Base-by-base conservation (phyloP, 2,888 invertebrate species). In the Allacma fusca region DNA sequence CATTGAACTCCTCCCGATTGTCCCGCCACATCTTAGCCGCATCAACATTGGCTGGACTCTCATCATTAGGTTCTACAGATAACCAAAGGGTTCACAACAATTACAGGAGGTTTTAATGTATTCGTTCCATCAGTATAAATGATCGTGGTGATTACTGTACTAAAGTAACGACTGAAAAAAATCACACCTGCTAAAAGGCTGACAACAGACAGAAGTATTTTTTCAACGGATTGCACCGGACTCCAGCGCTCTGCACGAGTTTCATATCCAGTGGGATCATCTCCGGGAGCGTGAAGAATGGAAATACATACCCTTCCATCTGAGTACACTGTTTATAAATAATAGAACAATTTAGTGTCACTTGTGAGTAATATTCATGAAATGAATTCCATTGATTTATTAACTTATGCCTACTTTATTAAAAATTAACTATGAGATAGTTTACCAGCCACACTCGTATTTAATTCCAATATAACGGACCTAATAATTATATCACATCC, bases 251-350 rank as follows among this genome's bases (percentile, higher is more conserved):
- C 98, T 1, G 97, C 95, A 86, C 97, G 96, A 75, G 95, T 94
- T 88, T 99, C 99, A 85, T 99, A 99, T n/a, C 98, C 98, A 94
- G 98, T 97, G 0, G 99, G 99, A 88, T 99, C 99, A 87, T 99
- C 98, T 0, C 99, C 99, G 0, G 99, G 99, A 0, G 98, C 97
- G 88, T 99, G 99, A 24, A 99, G 89, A 86, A 99, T 99, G 75
- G 98, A 98, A 87, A 99, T 99, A 87, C 99, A 99, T 1, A 99
- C 98, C 86, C 97, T 89, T 0, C 99, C 99, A 89, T 99, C 99
- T 0, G 96, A 90, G 87, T 99, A 99, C 85, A 99, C 93, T 93
- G 9, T 4, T 34, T n/a, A n/a, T 34, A 4, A 34, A 34, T 34
- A 34, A 85, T 57, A 62, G 68, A 26, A 19, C 62, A 67, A 73